Conservation (phyloP, 2,888 invertebrate species). For the Cosmia trapezina region DNA sequence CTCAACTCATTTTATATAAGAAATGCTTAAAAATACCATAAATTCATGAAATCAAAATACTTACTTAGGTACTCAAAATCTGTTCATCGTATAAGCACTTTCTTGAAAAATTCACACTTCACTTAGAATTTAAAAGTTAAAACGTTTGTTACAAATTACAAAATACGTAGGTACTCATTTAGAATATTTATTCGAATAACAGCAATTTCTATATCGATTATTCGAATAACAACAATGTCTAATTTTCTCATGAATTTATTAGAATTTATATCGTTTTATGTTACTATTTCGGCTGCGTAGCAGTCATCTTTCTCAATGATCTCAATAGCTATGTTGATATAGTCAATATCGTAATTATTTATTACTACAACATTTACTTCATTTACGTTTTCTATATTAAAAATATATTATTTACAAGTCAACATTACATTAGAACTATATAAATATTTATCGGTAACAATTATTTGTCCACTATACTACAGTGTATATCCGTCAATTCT, state of each 20-base stretch:
- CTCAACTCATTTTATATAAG: slow-evolving; percentile 46
- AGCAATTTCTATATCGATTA: slow-evolving; percentile 3
- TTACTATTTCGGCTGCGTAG: slow-evolving; percentile 39
- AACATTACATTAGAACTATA: slow-evolving; percentile 10
- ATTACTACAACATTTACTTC: not conserved
- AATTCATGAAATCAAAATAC: not conserved
- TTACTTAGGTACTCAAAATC: not conserved
- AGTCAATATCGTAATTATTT: slow-evolving; percentile 2
- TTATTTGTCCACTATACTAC: slow-evolving; percentile 2
- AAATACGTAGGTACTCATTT: slow-evolving; percentile 25
- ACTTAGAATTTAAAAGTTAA: slow-evolving; percentile 19
- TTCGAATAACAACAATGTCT: slow-evolving; percentile 10
- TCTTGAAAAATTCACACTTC: slow-evolving; percentile 46
- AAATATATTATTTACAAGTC: slow-evolving; percentile 34
- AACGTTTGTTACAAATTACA: slow-evolving; percentile 16
- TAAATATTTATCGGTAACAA: not conserved
- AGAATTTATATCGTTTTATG: slow-evolving; percentile 1
- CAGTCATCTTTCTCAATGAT: slow-evolving; percentile 28
- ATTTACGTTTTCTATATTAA: not conserved
- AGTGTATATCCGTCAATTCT: slow-evolving; percentile 59
- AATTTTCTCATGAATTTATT: slow-evolving; percentile 6
- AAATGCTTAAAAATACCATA: not conserved
- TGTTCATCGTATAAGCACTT: slow-evolving; percentile 56
- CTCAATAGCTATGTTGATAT: slow-evolving; percentile 34
- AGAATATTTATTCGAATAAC: not conserved